phyloP scores from a whole-genome alignment of 2,797 vertebrate genomes.

The Danio tinwini region DNA sequence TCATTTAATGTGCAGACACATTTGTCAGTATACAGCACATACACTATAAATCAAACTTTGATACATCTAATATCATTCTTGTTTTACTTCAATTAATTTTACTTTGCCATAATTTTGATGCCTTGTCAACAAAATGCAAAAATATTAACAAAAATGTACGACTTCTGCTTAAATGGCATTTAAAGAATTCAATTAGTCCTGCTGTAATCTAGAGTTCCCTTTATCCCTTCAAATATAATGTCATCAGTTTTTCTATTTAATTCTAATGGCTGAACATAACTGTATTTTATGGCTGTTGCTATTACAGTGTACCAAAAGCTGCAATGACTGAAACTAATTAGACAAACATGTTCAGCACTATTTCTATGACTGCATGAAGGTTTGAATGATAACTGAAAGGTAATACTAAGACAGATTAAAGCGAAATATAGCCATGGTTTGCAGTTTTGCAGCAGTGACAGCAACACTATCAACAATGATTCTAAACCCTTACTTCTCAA shows the following conservation, averaged over 20 bases:
- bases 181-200: neutral
- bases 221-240: neutral
- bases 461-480: slow-evolving; percentile 10
- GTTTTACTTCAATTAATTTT: too few species aligned
- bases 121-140: too few species aligned
- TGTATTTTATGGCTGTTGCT: neutral
- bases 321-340: slow-evolving; percentile 37
- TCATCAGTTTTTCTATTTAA: slow-evolving; percentile 2
- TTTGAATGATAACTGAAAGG: slow-evolving; percentile 11
- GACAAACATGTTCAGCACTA: slow-evolving; percentile 22
- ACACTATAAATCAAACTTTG: too few species aligned
- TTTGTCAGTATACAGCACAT: too few species aligned
- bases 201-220: neutral
- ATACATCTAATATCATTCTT: too few species aligned
- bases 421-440: slow-evolving; percentile 16
- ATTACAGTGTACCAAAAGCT: slow-evolving; percentile 2
- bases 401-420: slow-evolving; percentile 31
- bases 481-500: slow-evolving; percentile 17
- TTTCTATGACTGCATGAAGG: slow-evolving; percentile 23
- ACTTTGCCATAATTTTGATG: too few species aligned
- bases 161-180: too few species aligned
- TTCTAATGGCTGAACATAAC: slow-evolving; percentile 35
- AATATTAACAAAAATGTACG: too few species aligned
- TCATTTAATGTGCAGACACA: too few species aligned
- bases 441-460: slow-evolving; percentile 26